Percentiles rank a stretch among this genome's conserved stretches.
These are phyloP conservation scores for Rhynchonema sp. DNA, from an alignment of 2,888 invertebrate genomes.

Conservation along the genomic window DNA sequence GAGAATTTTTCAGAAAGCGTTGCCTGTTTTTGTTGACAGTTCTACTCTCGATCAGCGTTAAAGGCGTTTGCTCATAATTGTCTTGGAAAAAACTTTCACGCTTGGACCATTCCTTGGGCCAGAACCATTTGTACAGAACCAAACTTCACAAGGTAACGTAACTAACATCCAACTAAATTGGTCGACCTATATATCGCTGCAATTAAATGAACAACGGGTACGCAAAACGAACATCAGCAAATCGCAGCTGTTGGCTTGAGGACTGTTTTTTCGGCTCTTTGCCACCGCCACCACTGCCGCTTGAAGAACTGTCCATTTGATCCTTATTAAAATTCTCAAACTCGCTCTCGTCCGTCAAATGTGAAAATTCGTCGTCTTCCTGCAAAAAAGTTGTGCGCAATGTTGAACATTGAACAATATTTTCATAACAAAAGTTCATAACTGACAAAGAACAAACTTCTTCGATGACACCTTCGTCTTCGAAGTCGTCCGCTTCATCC, in stretches of 20 bases:
- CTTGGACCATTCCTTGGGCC: too few relatives aligned
- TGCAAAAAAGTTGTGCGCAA: not conserved
- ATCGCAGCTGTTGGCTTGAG: not conserved
- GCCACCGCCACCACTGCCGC: not conserved
- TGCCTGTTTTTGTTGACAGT: not conserved
- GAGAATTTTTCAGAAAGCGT: not conserved
- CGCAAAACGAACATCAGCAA: not conserved
- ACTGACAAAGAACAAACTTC: not conserved
- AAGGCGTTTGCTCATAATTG: too few relatives aligned
- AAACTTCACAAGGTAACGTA: not conserved
- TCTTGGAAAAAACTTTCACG: too few relatives aligned
- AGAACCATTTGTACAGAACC: too few relatives aligned
- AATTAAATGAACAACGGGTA: not conserved
- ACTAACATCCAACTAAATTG: not conserved
- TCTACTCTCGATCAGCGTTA: not conserved
- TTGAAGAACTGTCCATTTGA: not conserved
- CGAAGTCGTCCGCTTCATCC: not conserved
- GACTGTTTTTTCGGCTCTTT: not conserved
- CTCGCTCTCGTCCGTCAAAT: conserved; percentile 7
- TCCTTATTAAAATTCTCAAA: conserved; percentile 1
- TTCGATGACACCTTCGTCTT: not conserved
- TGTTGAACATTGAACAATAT: not conserved
- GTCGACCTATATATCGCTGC: too few relatives aligned
- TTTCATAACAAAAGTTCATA: not conserved
- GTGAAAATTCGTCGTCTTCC: conserved; percentile 6